Conservation (phyloP, 2,888 invertebrate species). For the Xestia sexstrigata region DNA sequence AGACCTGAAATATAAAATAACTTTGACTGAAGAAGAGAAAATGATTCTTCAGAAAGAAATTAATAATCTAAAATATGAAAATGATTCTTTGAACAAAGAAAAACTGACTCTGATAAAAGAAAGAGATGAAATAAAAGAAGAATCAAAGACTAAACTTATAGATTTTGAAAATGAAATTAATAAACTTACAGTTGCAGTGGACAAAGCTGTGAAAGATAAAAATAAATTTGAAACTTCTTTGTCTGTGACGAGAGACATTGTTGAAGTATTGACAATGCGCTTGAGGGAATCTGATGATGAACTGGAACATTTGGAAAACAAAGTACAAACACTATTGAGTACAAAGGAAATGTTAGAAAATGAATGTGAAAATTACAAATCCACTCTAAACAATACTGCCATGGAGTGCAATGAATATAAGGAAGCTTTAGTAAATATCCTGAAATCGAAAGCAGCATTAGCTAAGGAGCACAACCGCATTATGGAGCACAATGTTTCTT, state of each 20-base stretch:
- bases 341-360: constrained; percentile 82
- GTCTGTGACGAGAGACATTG: constrained; percentile 90
- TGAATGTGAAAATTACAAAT: constrained; percentile 82
- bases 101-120: constrained; percentile 76
- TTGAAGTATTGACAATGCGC: constrained; percentile 90
- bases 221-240: constrained; percentile 91
- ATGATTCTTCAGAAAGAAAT: constrained; percentile 78
- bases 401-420: constrained; percentile 88
- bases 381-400: constrained; percentile 79
- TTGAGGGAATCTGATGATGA: constrained; percentile 91
- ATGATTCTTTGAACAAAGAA: constrained; percentile 76
- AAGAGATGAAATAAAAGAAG: constrained; percentile 80
- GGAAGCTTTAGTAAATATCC: constrained; percentile 86
- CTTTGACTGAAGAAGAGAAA: constrained; percentile 79
- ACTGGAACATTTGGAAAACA: constrained; percentile 89
- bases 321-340: constrained; percentile 78
- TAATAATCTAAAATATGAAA: constrained; percentile 76
- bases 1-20: constrained; percentile 79
- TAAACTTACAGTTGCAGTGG: constrained; percentile 84
- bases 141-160: constrained; percentile 80
- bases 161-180: constrained; percentile 86
- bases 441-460: constrained; percentile 86
- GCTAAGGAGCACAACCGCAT: constrained; percentile 87
- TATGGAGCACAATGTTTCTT: constrained; percentile 87
- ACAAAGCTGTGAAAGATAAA: constrained; percentile 87